Evolutionary conservation across 2,113 vertebrate species (phyloP).

Genomic region (Petromus typicus): DNA sequence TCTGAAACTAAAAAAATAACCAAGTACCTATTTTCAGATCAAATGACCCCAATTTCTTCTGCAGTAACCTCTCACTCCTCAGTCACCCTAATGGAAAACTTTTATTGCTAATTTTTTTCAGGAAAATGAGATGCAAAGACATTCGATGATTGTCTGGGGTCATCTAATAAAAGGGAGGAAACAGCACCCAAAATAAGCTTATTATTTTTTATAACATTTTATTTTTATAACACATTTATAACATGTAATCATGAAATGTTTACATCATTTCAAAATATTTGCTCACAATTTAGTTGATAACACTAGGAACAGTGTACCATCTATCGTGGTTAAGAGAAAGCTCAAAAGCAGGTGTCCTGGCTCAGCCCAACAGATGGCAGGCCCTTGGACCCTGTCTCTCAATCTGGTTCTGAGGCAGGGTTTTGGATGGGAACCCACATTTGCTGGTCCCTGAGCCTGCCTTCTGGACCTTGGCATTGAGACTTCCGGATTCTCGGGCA

Average conservation of each 20-base stretch:
- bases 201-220: not conserved
- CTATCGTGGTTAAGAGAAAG: not conserved
- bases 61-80: not conserved
- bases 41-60: not conserved
- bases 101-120: not conserved
- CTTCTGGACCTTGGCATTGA: not conserved
- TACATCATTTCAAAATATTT: not conserved
- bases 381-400: not conserved
- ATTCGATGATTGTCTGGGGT: not conserved
- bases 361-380: not conserved
- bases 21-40: not conserved
- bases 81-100: not conserved
- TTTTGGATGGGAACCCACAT: not conserved
- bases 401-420: not conserved
- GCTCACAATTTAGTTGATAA: not conserved
- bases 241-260: not conserved
- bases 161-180: not conserved
- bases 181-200: not conserved
- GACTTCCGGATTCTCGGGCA: not conserved
- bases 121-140: not conserved
- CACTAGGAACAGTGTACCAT: not conserved
- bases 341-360: not conserved
- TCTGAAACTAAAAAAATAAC: not conserved
- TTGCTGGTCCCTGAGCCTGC: not conserved
- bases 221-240: not conserved